A percentile compares a stretch with the other conserved stretches of the same genome.
Evolutionary conservation across 2,888 invertebrate species (phyloP).

Genomic region (Didymodactylos carnosus): DNA sequence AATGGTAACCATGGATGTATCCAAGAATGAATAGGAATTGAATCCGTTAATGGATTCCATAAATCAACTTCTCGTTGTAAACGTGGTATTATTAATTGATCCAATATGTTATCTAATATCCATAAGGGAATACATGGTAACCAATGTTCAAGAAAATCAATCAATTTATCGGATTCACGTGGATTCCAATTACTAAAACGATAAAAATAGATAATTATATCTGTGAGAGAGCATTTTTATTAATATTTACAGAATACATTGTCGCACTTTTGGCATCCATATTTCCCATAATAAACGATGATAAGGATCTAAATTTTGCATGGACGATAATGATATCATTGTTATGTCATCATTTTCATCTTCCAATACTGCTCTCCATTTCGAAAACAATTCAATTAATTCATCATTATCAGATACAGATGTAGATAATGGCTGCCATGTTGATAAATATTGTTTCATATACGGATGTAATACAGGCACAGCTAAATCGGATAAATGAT

Average conservation of each 20-base stretch:
- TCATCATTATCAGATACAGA: constrained; percentile 49
- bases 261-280: constrained; percentile 62
- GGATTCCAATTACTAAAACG: constrained; percentile 49
- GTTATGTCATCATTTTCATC: constrained; percentile 27
- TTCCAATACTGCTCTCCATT: constrained; percentile 35
- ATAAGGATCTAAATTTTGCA: constrained; percentile 43
- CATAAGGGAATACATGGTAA: constrained; percentile 55
- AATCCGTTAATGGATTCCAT: constrained; percentile 89
- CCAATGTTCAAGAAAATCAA: constrained; percentile 62
- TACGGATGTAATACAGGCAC: neutral
- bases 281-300: constrained; percentile 69
- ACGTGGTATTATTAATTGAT: constrained; percentile 55
- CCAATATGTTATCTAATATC: constrained; percentile 46
- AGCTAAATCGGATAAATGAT: constrained; percentile 3
- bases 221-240: neutral
- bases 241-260: constrained; percentile 50
- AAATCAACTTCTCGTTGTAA: constrained; percentile 48
- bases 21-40: constrained; percentile 86
- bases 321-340: neutral
- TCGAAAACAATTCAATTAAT: constrained; percentile 32
- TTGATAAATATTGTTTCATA: neutral
- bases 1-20: constrained; percentile 82
- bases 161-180: constrained; percentile 54
- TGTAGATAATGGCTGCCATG: constrained; percentile 32
- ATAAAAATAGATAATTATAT: too few relatives aligned